Percentiles rank a stretch among this genome's conserved stretches.
phyloP scores from a whole-genome alignment of 2,797 vertebrate species.

The Melanotaenia parkinsoni region DNA sequence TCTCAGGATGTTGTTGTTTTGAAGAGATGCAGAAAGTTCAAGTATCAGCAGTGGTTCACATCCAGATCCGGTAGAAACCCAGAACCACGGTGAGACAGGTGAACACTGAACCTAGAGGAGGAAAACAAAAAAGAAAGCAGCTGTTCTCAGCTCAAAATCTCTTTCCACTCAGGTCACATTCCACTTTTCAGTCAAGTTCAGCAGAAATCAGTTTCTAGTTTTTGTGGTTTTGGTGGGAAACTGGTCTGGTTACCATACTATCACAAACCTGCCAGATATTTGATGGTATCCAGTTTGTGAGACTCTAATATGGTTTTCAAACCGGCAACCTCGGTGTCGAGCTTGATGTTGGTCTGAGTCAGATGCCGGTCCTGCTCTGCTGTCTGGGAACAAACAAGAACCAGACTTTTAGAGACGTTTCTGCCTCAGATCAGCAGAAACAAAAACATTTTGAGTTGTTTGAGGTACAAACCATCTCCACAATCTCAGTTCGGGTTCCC shows the following conservation, averaged over 20 bases:
- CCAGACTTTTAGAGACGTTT: not conserved
- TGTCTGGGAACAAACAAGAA: slow-evolving; percentile 75
- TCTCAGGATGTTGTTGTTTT: no score
- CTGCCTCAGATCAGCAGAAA: not conserved
- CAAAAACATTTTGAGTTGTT: not conserved
- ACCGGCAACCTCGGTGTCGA: slow-evolving; percentile 95
- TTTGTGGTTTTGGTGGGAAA: no score
- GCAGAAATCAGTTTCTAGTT: no score
- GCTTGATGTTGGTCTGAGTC: slow-evolving; percentile 93
- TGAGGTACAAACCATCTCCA: slow-evolving; percentile 91
- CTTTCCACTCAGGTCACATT: not conserved
- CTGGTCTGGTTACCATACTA: not conserved
- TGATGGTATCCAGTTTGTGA: slow-evolving; percentile 97
- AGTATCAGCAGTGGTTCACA: slow-evolving; percentile 61
- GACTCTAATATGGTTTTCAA: slow-evolving; percentile 96
- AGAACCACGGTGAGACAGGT: slow-evolving; percentile 95
- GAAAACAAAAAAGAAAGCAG: not conserved
- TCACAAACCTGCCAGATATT: slow-evolving; percentile 95
- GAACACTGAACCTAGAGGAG: slow-evolving; percentile 91
- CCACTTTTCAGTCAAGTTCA: not conserved
- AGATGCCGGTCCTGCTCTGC: slow-evolving; percentile 90
- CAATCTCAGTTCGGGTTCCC: slow-evolving; percentile 88
- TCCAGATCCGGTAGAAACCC: slow-evolving; percentile 97
- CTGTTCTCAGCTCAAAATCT: no score
- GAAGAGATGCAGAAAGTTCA: no score